These are phyloP conservation scores for Aix galericulata DNA, from an alignment of 2,113 vertebrate species.

Conservation along the genomic window DNA sequence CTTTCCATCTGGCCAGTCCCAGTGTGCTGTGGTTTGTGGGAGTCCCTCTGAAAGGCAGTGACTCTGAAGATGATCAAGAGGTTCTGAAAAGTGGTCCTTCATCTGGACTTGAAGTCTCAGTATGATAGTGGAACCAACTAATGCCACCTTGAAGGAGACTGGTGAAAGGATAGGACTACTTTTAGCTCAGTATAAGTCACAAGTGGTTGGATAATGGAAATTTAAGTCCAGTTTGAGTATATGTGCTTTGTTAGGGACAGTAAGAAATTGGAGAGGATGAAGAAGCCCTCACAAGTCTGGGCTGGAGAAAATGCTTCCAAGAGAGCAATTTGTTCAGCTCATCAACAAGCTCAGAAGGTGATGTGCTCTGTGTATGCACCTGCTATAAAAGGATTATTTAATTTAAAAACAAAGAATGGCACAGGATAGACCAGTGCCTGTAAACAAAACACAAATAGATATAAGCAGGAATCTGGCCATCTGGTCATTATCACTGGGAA, in stretches of 20 bases:
- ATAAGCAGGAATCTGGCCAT: background rate
- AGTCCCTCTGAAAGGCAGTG: background rate
- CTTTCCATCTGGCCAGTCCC: background rate
- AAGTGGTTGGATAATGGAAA: background rate
- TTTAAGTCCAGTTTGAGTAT: background rate
- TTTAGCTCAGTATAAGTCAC: background rate
- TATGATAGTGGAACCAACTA: background rate
- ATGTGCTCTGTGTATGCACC: background rate
- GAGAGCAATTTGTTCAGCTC: constrained; percentile 23
- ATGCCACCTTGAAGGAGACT: background rate
- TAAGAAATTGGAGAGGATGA: background rate
- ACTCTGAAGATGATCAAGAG: background rate
- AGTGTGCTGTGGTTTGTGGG: background rate
- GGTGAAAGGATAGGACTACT: background rate
- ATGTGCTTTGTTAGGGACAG: background rate
- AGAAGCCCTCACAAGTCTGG: background rate
- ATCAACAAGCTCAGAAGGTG: background rate
- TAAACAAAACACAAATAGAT: background rate
- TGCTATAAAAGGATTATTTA: background rate
- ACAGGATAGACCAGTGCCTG: background rate
- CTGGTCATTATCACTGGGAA: background rate
- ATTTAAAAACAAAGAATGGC: background rate
- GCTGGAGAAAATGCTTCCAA: constrained; percentile 14
- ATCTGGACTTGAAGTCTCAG: background rate
- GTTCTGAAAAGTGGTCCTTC: background rate